Base-by-base conservation (phyloP, 2,797 vertebrate species). In the Acrossocheilus wenchowensis region DNA sequence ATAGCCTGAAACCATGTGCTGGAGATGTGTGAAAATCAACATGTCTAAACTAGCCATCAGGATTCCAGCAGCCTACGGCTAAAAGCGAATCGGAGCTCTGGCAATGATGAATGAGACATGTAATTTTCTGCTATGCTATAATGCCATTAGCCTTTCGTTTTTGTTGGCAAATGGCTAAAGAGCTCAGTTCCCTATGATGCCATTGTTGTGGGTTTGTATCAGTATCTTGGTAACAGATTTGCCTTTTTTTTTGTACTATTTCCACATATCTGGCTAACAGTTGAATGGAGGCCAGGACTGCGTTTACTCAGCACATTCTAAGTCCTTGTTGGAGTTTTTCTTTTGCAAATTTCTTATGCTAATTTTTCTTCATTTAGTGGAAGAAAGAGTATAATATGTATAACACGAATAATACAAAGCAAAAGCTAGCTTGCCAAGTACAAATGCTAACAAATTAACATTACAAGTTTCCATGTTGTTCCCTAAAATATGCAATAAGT, bases 181-280 rank as follows among this genome's bases (percentile, higher is more conserved):
- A 39, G 64, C 81, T 79, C n/a, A 57, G 62, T 82, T 86, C 83
- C 75, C 60, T 80, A 9, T 72, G 48, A 84, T 82, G 79, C 85
- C 45, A 81, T 78, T 88, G 82, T 87, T 79, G 62, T 81, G 69
- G 75, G 9, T 88, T 90, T 90, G 81, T 86, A 54, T 85, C 80
- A 30, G 79, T 87, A 86, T 78, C 89, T 78, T 87, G 77, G 89
- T 88, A 86, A 87, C 85, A 21, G 83, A 68, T 71, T 69, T 69
- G 43, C n/a, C 2, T 7, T 71, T 82, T 75, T 75, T 78, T 78
- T 69, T 79, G 34, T 84, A 48, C 62, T 34, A 34, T 34, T 83
- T 78, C 57, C 87, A 83, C 68, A 62, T 87, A 84, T 74, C 78
- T 82, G 79, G 69, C 69, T 77, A 81, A 84, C 34, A 60, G 19